Evolutionary conservation across 1,140 invertebrate genomes (phyloP), one percentile per base, ranked within the genome.

Genomic region (Paracyclopina nana): DNA sequence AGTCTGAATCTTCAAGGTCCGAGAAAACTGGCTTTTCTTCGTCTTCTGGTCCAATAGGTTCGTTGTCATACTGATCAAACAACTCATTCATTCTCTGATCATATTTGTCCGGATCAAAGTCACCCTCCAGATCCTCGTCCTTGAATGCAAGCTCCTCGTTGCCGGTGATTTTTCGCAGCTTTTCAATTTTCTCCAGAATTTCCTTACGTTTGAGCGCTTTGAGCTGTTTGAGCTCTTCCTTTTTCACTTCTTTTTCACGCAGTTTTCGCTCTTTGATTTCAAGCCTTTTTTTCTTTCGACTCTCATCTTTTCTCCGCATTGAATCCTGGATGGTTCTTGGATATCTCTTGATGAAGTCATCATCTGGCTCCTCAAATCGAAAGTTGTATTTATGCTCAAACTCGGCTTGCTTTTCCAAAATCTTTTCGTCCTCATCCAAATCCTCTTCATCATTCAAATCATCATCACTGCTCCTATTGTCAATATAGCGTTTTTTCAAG

Each of bases 351-450:
- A 87, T 74, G 70, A 88, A 92, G 58, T 94, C 83, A 44, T 78
- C 72, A 68, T 94, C 88, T 0, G 90, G 88, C 65, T 96, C 87
- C 67, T 97, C 87, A 67, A 82, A 97, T 56, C 91, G 72, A 62
- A 90, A 94, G 68, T 97, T 96, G 60, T 80, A 96, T 60, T 94
- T 92, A 25, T 83, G 73, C 60, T 96, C 91, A 70, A 94, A 96
- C 64, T 82, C 72, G 42, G 84, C 81, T 60, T 87, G 82, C 58
- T 79, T 73, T 6, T 38, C 12, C 16, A 50, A 11, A n/a, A 66
- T 56, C 55, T 73, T 66, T 60, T 90, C 83, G 63, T 91, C 83
- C 55, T 80, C 82, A 1, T 79, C 81, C 49, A 83, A 65, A 25
- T 61, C 74, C 30, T 74, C 73, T 18, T 75, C 72, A 30, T 70